Percentiles rank a stretch among this genome's conserved stretches.
Evolutionary conservation across 2,797 vertebrate genomes (phyloP).

Genomic region (Pipistrellus kuhlii): DNA sequence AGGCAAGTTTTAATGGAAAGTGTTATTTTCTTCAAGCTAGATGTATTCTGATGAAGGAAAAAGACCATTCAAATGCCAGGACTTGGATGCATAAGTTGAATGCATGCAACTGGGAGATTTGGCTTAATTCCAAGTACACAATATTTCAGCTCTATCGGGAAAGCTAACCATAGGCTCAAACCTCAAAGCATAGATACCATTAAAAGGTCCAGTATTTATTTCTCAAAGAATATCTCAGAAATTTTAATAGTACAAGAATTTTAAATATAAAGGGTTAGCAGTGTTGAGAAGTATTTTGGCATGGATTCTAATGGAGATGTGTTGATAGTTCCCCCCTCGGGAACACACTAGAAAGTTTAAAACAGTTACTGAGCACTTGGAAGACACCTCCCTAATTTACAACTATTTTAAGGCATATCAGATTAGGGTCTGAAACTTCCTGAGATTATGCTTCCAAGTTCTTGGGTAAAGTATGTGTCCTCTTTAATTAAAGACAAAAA

Average conservation of each 20-base stretch:
- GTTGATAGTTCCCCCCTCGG: conserved; percentile 55
- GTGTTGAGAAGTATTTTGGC: conserved; percentile 65
- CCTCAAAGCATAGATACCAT: conserved; percentile 42
- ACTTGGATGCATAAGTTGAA: conserved; percentile 74
- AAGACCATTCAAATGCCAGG: conserved; percentile 77
- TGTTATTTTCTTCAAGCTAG: conserved; percentile 65
- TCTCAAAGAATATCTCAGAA: conserved; percentile 69
- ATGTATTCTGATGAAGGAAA: conserved; percentile 72
- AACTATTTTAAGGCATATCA: conserved; percentile 78
- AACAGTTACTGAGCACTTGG: conserved; percentile 71
- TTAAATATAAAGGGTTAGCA: conserved; percentile 66
- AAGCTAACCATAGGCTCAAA: conserved; percentile 63
- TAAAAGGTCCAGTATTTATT: conserved; percentile 68
- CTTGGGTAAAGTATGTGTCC: conserved; percentile 70
- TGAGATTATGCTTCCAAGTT: conserved; percentile 67
- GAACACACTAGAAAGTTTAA: conserved; percentile 65
- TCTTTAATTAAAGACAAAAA: conserved; percentile 70
- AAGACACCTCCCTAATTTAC: conserved; percentile 69
- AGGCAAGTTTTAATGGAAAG: conserved; percentile 63
- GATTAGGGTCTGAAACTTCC: conserved; percentile 61
- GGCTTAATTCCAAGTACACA: conserved; percentile 73
- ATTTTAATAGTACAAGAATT: conserved; percentile 72
- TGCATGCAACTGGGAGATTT: conserved; percentile 58
- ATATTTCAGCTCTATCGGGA: conserved; percentile 54
- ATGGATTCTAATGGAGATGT: conserved; percentile 65